Conservation (phyloP, 2,888 invertebrate species). For the Eupithecia abbreviata region DNA sequence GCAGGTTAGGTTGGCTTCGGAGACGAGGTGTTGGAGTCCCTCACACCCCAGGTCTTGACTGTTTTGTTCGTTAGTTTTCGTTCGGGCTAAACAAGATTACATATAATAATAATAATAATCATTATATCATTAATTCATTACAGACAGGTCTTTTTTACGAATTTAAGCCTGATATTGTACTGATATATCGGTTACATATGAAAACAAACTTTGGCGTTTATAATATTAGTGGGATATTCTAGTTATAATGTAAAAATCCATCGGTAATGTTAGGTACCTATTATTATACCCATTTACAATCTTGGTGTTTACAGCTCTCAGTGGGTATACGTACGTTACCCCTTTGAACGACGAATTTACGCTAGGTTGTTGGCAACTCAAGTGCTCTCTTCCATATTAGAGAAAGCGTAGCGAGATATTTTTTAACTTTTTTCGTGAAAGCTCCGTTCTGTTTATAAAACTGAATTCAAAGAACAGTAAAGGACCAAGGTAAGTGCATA, state of each 20-base stretch:
- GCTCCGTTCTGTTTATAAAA: conserved; percentile 16
- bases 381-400: conserved; percentile 10
- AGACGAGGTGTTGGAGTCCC: too few relatives aligned
- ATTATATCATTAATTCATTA: too few relatives aligned
- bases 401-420: conserved; percentile 10
- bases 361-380: not conserved
- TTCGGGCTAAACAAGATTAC: not conserved
- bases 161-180: too few relatives aligned
- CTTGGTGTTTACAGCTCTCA: not conserved
- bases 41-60: not conserved
- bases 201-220: too few relatives aligned
- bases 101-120: too few relatives aligned
- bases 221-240: not conserved
- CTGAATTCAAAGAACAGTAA: conserved; percentile 23
- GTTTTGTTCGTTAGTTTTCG: not conserved
- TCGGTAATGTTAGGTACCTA: not conserved
- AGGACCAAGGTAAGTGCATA: not conserved
- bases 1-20: too few relatives aligned
- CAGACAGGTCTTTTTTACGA: too few relatives aligned
- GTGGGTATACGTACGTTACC: not conserved
- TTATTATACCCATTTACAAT: not conserved
- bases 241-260: not conserved
- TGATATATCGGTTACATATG: too few relatives aligned
- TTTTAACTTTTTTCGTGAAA: conserved; percentile 14
- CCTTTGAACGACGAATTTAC: conserved; percentile 8